A percentile compares a stretch with the other conserved stretches of the same genome.
These are phyloP conservation scores for Pandemis cinnamomeana DNA, from an alignment of 2,888 invertebrate genomes.

Conservation along the genomic window DNA sequence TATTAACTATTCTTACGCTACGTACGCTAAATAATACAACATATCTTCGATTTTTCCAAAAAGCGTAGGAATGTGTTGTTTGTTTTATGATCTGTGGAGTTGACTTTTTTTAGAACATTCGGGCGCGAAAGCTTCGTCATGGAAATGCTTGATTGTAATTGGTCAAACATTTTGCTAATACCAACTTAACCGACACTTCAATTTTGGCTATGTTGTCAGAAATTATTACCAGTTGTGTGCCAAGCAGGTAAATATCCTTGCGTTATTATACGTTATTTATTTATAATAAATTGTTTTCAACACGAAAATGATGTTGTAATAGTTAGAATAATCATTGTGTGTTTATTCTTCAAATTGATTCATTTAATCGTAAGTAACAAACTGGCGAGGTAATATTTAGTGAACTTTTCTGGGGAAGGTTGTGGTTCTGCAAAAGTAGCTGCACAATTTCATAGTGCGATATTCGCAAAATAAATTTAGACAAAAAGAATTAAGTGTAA, in stretches of 20 bases:
- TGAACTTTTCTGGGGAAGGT: slow-evolving; percentile 81
- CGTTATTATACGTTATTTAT: slow-evolving; percentile 70
- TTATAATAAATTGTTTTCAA: slow-evolving; percentile 73
- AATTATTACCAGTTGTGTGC: slow-evolving; percentile 78
- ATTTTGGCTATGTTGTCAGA: slow-evolving; percentile 81
- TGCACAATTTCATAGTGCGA: slow-evolving; percentile 79
- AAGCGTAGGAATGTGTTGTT: too few species aligned
- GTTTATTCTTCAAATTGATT: slow-evolving; percentile 56
- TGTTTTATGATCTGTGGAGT: slow-evolving; percentile 52
- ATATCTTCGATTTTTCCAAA: too few species aligned
- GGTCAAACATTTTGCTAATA: slow-evolving; percentile 65
- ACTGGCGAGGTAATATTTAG: slow-evolving; percentile 66
- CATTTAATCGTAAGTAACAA: slow-evolving; percentile 65
- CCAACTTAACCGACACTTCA: slow-evolving; percentile 68
- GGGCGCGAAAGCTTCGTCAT: slow-evolving; percentile 80
- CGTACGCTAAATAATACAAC: too few species aligned
- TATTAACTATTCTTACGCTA: too few species aligned
- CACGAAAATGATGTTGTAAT: slow-evolving; percentile 63
- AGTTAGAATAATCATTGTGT: slow-evolving; percentile 58
- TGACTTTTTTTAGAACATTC: slow-evolving; percentile 68
- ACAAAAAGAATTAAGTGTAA: slow-evolving; percentile 50
- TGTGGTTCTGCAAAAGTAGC: slow-evolving; percentile 81
- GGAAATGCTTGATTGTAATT: slow-evolving; percentile 62
- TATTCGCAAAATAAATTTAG: slow-evolving; percentile 72
- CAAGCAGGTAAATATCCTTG: slow-evolving; percentile 80